These are phyloP conservation scores for Carassius auratus DNA, from an alignment of 2,113 vertebrate genomes.

Conservation along the genomic window DNA sequence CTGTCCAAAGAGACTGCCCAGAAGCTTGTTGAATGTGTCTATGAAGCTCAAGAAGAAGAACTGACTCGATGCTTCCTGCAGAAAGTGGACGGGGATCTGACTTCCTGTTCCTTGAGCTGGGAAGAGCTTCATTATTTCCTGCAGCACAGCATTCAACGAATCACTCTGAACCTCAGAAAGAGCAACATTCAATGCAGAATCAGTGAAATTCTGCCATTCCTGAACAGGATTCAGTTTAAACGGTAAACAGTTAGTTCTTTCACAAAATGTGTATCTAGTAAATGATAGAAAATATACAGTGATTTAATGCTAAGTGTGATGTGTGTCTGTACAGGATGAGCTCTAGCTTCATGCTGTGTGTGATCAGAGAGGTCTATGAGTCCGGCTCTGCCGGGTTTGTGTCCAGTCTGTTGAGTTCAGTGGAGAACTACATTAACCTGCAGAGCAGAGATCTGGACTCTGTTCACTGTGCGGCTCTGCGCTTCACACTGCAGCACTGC, in stretches of 20 bases:
- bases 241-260: constrained; percentile 3
- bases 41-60: constrained; percentile 51
- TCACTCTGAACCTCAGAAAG: constrained; percentile 55
- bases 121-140: constrained; percentile 49
- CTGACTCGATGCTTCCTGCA: constrained; percentile 51
- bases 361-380: constrained; percentile 53
- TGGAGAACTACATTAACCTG: constrained; percentile 50
- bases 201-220: constrained; percentile 46
- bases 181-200: constrained; percentile 10
- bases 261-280: neutral
- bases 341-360: constrained; percentile 44
- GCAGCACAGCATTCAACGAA: constrained; percentile 6
- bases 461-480: constrained; percentile 47
- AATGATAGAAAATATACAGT: neutral
- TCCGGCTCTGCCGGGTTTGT: constrained; percentile 12
- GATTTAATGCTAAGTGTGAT: neutral
- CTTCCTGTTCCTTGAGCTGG: constrained; percentile 50
- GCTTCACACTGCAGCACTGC: constrained; percentile 53
- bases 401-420: constrained; percentile 52
- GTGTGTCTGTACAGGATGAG: constrained; percentile 41
- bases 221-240: constrained; percentile 52
- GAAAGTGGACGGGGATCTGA: constrained; percentile 50
- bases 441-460: constrained; percentile 52
- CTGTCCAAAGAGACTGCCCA: constrained; percentile 28
- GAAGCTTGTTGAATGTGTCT: constrained; percentile 46